Conservation (phyloP, 2,113 vertebrate genomes). For the Microcebus murinus region DNA sequence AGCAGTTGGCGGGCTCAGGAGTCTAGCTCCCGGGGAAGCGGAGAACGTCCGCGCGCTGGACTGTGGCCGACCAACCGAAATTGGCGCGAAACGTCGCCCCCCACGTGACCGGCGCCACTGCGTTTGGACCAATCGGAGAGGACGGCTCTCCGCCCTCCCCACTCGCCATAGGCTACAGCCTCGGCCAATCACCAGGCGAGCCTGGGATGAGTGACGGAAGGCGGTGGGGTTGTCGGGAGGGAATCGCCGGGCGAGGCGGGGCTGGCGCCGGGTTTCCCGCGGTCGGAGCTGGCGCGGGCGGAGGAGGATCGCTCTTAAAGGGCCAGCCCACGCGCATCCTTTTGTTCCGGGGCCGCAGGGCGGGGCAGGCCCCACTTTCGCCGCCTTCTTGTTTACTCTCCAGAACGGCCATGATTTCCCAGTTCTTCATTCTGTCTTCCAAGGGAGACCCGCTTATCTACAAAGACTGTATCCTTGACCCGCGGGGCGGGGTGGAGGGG, state of each 20-base stretch:
- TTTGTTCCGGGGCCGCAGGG: slow-evolving; percentile 61
- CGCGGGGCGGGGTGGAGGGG: not conserved
- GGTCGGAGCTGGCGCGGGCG: not conserved
- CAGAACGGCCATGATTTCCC: slow-evolving; percentile 88
- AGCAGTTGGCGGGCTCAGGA: not conserved
- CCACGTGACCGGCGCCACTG: slow-evolving; percentile 59
- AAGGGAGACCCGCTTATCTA: slow-evolving; percentile 93
- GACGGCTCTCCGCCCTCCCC: rapidly evolving
- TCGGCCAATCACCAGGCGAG: slow-evolving; percentile 10
- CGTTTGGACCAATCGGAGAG: slow-evolving; percentile 80
- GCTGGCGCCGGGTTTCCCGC: slow-evolving; percentile 17
- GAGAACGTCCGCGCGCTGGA: not conserved
- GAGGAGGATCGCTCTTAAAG: slow-evolving; percentile 23
- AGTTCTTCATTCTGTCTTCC: slow-evolving; percentile 93
- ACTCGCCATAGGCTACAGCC: slow-evolving; percentile 67
- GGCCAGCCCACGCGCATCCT: not conserved
- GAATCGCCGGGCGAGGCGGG: not conserved
- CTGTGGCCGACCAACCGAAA: slow-evolving; percentile 82
- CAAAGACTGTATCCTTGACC: slow-evolving; percentile 93
- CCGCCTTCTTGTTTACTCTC: not conserved
- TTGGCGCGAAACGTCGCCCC: slow-evolving; percentile 89
- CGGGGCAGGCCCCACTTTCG: slow-evolving; percentile 24
- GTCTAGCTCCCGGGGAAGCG: rapidly evolving
- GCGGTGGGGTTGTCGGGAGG: not conserved
- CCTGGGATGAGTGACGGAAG: slow-evolving; percentile 8